Conservation (phyloP, 1,140 invertebrate genomes). For the Anoplophora glabripennis region DNA sequence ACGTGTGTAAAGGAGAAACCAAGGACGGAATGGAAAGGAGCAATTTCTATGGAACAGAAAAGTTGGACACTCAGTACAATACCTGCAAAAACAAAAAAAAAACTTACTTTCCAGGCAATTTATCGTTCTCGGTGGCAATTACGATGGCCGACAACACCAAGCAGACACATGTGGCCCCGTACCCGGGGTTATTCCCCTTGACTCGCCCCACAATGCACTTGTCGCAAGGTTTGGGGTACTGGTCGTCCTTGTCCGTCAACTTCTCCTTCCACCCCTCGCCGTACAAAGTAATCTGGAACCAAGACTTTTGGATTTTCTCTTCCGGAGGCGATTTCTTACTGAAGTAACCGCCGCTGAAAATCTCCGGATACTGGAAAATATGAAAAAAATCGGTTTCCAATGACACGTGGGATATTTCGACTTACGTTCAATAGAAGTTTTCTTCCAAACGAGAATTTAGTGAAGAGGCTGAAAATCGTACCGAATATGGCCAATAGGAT, state of each 20-base stretch:
- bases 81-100: not conserved
- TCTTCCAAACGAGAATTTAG: constrained; percentile 62
- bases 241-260: constrained; percentile 58
- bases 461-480: constrained; percentile 62
- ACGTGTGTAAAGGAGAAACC: no score
- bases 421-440: constrained; percentile 12
- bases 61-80: not conserved
- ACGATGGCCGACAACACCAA: constrained; percentile 70
- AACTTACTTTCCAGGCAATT: constrained; percentile 69
- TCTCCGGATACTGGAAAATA: constrained; percentile 52
- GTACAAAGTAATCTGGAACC: constrained; percentile 67
- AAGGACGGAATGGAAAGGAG: no score
- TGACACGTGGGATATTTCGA: no score
- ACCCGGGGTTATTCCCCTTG: constrained; percentile 70
- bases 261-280: constrained; percentile 78
- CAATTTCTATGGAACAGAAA: not conserved
- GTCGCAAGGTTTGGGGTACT: constrained; percentile 60
- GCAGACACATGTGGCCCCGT: constrained; percentile 75
- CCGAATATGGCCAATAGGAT: constrained; percentile 57
- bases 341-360: constrained; percentile 70
- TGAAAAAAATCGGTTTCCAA: no score
- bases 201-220: constrained; percentile 67
- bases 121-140: constrained; percentile 71
- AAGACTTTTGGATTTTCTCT: constrained; percentile 58
- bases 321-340: constrained; percentile 65